Base-by-base conservation (phyloP, 2,113 vertebrate genomes). In the Peromyscus californicus region DNA sequence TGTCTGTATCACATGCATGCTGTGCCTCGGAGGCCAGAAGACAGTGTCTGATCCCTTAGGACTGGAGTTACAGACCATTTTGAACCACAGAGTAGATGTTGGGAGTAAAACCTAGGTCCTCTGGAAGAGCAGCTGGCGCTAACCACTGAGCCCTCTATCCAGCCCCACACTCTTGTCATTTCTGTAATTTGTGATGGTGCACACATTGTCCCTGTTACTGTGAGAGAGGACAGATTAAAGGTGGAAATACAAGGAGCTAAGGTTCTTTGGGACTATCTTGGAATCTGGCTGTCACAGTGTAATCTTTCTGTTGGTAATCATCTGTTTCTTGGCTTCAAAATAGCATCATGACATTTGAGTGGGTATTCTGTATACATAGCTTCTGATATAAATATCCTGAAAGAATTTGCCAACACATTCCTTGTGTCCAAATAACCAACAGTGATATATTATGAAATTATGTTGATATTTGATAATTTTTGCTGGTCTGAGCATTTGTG, bases 401-500 rank as follows among this genome's bases (percentile, higher is more conserved):
- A 94, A 85, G 51, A 92, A 76, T 85, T 75, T 76, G n/a, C 86
- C 48, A 79, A 72, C 4, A 26, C 82, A 36, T 15, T 42, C 54
- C 39, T 83, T 51, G n/a, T 33, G 16, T 95, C 65, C 61, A 82
- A 24, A 59, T 54, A 83, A 33, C 29, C 39, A 45, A 67, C 78
- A 96, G 21, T 59, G 39, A 94, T 65, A 78, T 10, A 63, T 96
- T 51, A n/a, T 84, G 61, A 90, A 85, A 84, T 87, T 65, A 2
- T 15, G 59, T 67, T 79, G n/a, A 75, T 80, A 88, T 19, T 72
- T 72, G n/a, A 39, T 72, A 39, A 22, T 72, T 72, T 93, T 95
- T 95, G 74, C 29, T 76, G 29, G 83, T 54, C 78, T 82, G 76
- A 90, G 61, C 74, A 54, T 92, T 95, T 95, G 22, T 59, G 26